Percentiles rank a stretch among this genome's conserved stretches.
Evolutionary conservation across 2,797 vertebrate species (phyloP).

Genomic region (Chelidonichthys spinosus): DNA sequence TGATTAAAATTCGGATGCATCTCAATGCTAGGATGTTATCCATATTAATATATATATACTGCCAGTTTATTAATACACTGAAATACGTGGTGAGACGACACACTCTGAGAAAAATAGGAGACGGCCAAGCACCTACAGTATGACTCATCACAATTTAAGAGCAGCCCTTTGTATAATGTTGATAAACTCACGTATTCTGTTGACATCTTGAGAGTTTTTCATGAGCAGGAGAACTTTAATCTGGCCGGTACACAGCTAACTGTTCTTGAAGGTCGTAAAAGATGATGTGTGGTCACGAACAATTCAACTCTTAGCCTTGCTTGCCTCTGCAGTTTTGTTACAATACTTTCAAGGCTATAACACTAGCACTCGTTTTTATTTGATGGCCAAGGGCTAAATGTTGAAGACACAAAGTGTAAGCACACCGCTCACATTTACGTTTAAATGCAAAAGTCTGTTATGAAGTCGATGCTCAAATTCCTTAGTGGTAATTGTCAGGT

Average conservation of each 20-base stretch:
- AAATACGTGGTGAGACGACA: not conserved
- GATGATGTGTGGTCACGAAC: slow-evolving; percentile 75
- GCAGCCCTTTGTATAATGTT: slow-evolving; percentile 16
- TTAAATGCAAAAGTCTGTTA: slow-evolving; percentile 7
- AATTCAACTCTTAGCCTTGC: slow-evolving; percentile 75
- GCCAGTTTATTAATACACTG: not conserved
- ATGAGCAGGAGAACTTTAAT: slow-evolving; percentile 33
- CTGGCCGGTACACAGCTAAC: slow-evolving; percentile 31
- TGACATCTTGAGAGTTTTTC: slow-evolving; percentile 39
- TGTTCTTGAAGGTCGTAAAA: slow-evolving; percentile 56
- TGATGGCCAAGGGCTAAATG: slow-evolving; percentile 38
- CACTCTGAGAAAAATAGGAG: not conserved
- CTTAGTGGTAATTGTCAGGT: not conserved
- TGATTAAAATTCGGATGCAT: not conserved
- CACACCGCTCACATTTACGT: not conserved
- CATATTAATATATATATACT: not conserved
- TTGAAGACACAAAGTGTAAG: slow-evolving; percentile 16
- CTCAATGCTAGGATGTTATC: not conserved
- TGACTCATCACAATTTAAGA: not conserved
- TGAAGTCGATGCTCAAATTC: not conserved
- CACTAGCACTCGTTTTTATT: slow-evolving; percentile 61
- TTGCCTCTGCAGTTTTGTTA: slow-evolving; percentile 82
- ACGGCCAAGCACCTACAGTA: not conserved
- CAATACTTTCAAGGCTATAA: slow-evolving; percentile 81
- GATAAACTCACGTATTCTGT: slow-evolving; percentile 27